Base-by-base conservation (phyloP, 2,888 invertebrate genomes). In the Panopea generosa region DNA sequence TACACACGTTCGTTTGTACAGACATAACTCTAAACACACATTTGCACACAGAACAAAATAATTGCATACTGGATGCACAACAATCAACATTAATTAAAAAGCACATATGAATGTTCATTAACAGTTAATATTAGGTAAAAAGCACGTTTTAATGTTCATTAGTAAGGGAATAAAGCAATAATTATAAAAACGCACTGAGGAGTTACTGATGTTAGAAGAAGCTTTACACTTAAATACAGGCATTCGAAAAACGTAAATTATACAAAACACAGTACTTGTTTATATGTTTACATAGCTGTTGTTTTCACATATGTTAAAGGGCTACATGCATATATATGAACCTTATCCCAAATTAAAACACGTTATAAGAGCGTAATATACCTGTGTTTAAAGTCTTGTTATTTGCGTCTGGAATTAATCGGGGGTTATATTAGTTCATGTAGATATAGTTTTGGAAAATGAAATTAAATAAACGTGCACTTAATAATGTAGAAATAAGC, bases 331-430 rank as follows among this genome's bases (percentile, higher is more conserved):
- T 4, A 40, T 20, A 47, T 1, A 38, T 29, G 53, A 45, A 49
- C 61, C 74, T 70, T 63, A 33, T 43, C 63, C 62, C 78, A 24
- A 45, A 27, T 38, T 59, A 22, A 59, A 55, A 70, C 33, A 56
- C 47, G 27, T 29, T 56, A 66, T 59, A 43, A 38, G 40, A 45
- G 47, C 24, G 11, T 43, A 38, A 59, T 60, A 76, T 76, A 76
- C 72, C 68, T 68, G 65, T 50, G 52, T 71, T 72, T 70, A 80
- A 52, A 80, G 80, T 53, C 80, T 76, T 22, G 80, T 80, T 67
- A 80, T 77, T 80, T 80, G 80, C 27, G 80, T 80, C 80, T 80
- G 80, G 66, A 80, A 80, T 47, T 61, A 55, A 66, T n/a, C n/a
- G n/a, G 38, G 50, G 4, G 11, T 29, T 50, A 33, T 40, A 9